phyloP scores from a whole-genome alignment of 2,888 invertebrate genomes.

The Ramazzottius varieornatus region DNA sequence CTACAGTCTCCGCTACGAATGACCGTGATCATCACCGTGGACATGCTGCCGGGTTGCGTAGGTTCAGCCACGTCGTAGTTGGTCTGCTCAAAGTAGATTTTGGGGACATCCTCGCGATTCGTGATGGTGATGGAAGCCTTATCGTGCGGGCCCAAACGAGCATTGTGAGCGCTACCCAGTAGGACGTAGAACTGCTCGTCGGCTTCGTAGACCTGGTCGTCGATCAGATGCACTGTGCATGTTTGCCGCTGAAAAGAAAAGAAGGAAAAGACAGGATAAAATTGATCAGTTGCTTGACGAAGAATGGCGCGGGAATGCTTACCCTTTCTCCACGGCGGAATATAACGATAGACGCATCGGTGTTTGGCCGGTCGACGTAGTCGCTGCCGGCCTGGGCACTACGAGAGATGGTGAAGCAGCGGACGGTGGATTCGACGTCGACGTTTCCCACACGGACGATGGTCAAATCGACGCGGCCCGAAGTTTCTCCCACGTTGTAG shows the following conservation, averaged over 20 bases:
- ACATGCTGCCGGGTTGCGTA: conserved; percentile 12
- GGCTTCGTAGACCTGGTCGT: conserved; percentile 20
- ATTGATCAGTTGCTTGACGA: background rate
- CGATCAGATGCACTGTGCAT: conserved; percentile 19
- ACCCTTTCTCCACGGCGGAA: conserved; percentile 19
- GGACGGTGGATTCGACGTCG: conserved; percentile 17
- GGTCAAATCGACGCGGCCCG: conserved; percentile 15
- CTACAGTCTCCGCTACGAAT: conserved; percentile 18
- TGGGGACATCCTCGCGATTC: conserved; percentile 21
- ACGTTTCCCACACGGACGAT: conserved; percentile 19
- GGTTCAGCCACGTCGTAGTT: conserved; percentile 19
- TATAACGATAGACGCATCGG: conserved; percentile 17
- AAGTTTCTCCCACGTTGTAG: conserved; percentile 18
- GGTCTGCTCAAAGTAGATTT: conserved; percentile 15
- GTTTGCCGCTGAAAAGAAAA: background rate
- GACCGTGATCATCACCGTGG: conserved; percentile 15
- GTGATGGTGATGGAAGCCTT: conserved; percentile 17
- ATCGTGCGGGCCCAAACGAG: conserved; percentile 14
- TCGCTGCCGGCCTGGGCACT: conserved; percentile 20
- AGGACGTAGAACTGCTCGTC: conserved; percentile 19
- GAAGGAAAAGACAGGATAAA: too few relatives aligned
- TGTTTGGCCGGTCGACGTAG: conserved; percentile 17
- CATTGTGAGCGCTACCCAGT: conserved; percentile 13
- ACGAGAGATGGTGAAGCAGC: conserved; percentile 21
- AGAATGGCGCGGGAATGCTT: too few relatives aligned